These are phyloP conservation scores for Drosophila infuscata DNA, from an alignment of 2,888 invertebrate genomes.

Conservation along the genomic window DNA sequence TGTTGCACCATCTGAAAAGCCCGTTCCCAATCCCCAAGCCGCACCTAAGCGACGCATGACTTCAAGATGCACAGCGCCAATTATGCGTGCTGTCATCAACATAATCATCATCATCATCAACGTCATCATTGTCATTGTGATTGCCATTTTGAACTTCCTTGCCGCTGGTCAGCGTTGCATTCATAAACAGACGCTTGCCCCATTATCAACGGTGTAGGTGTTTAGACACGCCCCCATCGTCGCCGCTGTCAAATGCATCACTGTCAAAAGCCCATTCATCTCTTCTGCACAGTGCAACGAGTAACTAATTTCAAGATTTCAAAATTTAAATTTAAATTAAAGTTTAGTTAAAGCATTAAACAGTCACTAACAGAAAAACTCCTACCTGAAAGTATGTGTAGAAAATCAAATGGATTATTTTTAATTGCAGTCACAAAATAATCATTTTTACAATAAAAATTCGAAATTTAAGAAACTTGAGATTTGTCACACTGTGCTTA, in stretches of 20 bases:
- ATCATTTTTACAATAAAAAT: neutral
- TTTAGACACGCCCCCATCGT: constrained; percentile 61
- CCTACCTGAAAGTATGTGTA: neutral
- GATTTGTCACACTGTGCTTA: constrained; percentile 29
- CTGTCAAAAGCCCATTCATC: constrained; percentile 3
- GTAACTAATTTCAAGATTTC: neutral
- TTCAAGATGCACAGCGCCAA: constrained; percentile 69
- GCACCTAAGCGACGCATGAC: constrained; percentile 21
- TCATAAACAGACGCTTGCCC: constrained; percentile 69
- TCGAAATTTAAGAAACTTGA: neutral
- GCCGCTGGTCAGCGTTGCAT: constrained; percentile 48
- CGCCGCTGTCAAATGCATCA: constrained; percentile 64
- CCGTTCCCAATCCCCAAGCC: neutral
- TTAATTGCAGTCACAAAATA: neutral
- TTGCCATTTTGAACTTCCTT: constrained; percentile 1
- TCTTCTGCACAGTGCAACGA: constrained; percentile 28
- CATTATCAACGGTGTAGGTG: constrained; percentile 50
- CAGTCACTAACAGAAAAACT: neutral
- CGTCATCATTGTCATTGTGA: constrained; percentile 17
- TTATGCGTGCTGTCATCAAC: constrained; percentile 63
- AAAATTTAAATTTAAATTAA: neutral
- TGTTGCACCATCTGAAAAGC: constrained; percentile 22
- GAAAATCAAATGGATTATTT: too few species aligned
- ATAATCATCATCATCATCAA: constrained; percentile 10
- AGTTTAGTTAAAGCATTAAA: neutral